phyloP scores from a whole-genome alignment of 2,797 vertebrate species.

The Diplodus puntazzo region DNA sequence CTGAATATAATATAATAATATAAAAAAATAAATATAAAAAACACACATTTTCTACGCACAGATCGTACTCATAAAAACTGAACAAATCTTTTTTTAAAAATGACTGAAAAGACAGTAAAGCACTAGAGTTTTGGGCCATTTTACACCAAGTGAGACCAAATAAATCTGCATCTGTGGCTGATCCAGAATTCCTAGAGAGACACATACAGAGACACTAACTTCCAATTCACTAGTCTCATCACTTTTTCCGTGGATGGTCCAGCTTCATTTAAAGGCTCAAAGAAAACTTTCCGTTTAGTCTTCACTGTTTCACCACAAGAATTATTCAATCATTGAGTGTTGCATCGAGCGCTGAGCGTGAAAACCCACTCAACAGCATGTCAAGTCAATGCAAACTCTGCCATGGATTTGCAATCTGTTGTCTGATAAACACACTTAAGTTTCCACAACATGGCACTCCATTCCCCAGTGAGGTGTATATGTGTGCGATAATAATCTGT shows the following conservation, averaged over 20 bases:
- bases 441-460: constrained; percentile 35
- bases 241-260: neutral
- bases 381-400: constrained; percentile 1
- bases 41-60: no score
- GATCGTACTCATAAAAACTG: no score
- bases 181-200: neutral
- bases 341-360: neutral
- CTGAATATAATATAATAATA: no score
- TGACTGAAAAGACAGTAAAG: no score
- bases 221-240: neutral
- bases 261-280: neutral
- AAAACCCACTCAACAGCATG: neutral
- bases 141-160: neutral
- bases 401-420: neutral
- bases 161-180: neutral
- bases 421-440: constrained; percentile 20
- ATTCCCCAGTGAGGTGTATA: constrained; percentile 1
- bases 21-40: no score
- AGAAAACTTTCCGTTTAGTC: constrained; percentile 3
- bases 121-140: no score
- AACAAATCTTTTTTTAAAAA: no score
- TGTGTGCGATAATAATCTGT: constrained; percentile 50
- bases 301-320: neutral
- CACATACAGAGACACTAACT: neutral
- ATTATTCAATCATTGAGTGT: neutral